These are phyloP conservation scores for Orchesella cincta DNA, from an alignment of 1,140 invertebrate genomes.

Conservation along the genomic window DNA sequence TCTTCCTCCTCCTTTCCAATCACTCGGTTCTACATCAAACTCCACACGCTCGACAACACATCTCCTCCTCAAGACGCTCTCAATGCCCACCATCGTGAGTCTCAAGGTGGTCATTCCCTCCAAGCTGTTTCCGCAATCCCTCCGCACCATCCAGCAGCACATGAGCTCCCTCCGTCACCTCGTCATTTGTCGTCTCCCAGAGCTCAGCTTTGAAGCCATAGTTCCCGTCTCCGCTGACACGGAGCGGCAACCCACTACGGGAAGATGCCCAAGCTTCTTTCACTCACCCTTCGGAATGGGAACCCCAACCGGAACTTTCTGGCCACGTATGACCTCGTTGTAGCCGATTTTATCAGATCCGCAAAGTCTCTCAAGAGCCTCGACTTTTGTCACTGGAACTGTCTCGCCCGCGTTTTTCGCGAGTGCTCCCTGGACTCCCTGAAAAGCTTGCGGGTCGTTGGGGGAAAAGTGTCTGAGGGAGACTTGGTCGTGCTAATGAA, in stretches of 20 bases:
- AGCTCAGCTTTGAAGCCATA: not conserved
- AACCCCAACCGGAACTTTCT: not conserved
- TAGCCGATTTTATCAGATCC: not conserved
- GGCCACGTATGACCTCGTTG: constrained; percentile 2
- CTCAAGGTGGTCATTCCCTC: not conserved
- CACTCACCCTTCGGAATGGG: not conserved
- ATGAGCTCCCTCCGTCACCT: not conserved
- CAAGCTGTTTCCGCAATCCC: not conserved
- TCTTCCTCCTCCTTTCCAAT: not conserved
- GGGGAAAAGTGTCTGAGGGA: not conserved
- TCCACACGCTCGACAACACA: not conserved
- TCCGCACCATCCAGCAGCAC: not conserved
- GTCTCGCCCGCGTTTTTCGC: not conserved
- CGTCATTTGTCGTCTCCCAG: not conserved
- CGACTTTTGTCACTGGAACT: constrained; percentile 10
- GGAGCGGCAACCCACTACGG: not conserved
- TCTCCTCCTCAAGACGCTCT: not conserved
- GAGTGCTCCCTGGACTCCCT: not conserved
- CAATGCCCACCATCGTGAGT: not conserved
- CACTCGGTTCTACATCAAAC: not conserved
- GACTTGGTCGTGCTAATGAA: constrained; percentile 3
- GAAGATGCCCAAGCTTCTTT: not conserved
- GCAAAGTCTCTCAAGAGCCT: not conserved
- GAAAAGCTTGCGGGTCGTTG: not conserved
- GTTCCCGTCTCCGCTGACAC: not conserved